Conservation (phyloP, 2,113 vertebrate species). For the Chlorodrepanis virens region DNA sequence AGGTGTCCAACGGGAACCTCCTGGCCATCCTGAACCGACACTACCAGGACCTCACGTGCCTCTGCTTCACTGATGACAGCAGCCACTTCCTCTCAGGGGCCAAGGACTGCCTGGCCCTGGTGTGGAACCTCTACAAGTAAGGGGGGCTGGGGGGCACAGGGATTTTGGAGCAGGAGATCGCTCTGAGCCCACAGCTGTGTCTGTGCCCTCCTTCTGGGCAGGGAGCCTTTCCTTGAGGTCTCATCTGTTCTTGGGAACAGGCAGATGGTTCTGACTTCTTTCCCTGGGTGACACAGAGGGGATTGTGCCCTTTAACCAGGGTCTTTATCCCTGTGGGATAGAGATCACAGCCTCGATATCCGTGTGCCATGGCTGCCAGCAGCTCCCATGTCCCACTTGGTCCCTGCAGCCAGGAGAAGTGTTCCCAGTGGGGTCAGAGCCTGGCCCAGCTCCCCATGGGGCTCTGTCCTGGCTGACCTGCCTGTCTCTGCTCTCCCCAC, state of each 20-base stretch:
- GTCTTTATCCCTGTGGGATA: not conserved
- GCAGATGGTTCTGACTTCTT: not conserved
- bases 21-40: constrained; percentile 87
- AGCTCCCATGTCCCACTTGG: not conserved
- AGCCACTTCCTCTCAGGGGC: constrained; percentile 93
- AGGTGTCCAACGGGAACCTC: constrained; percentile 91
- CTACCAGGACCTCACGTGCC: constrained; percentile 92
- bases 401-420: not conserved
- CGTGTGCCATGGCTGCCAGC: rapidly evolving
- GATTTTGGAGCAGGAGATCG: not conserved
- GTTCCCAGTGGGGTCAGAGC: not conserved
- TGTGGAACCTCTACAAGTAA: constrained; percentile 91
- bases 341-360: rapidly evolving
- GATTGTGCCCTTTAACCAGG: not conserved
- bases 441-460: not conserved
- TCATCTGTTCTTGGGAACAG: not conserved
- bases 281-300: not conserved
- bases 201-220: not conserved
- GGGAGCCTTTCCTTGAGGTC: not conserved
- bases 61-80: constrained; percentile 90
- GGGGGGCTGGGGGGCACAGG: rapidly evolving
- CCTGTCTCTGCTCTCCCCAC: not conserved
- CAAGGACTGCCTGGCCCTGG: constrained; percentile 91
- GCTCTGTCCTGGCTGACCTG: not conserved
- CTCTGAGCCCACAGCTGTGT: rapidly evolving